phyloP scores from a whole-genome alignment of 2,888 invertebrate species.

The Pollenia angustigena region DNA sequence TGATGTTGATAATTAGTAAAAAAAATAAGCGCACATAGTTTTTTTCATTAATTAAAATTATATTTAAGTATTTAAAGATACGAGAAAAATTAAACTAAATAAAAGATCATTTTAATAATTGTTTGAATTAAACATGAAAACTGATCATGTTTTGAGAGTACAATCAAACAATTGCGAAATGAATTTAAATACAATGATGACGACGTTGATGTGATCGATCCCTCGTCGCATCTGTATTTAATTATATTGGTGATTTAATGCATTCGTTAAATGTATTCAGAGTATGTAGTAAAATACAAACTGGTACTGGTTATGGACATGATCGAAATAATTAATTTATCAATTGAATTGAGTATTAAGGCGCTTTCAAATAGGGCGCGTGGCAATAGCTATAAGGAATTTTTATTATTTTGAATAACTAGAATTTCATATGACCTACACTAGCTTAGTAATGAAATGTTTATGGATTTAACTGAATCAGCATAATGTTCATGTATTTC shows the following conservation, averaged over 20 bases:
- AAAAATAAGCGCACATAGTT: slow-evolving; percentile 24
- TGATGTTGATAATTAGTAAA: slow-evolving; percentile 62
- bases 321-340: not conserved
- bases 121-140: not conserved
- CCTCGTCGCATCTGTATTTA: slow-evolving; percentile 33
- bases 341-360: no score
- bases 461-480: no score
- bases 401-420: no score
- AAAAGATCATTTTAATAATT: not conserved
- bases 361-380: no score
- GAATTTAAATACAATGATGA: not conserved
- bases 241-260: slow-evolving; percentile 2
- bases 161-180: not conserved
- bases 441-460: no score
- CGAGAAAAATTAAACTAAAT: not conserved
- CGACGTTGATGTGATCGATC: slow-evolving; percentile 13
- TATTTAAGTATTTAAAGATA: slow-evolving; percentile 32
- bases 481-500: no score
- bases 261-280: no score
- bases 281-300: no score
- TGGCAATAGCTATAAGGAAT: no score
- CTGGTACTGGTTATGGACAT: not conserved
- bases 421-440: no score
- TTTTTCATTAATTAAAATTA: slow-evolving; percentile 39
- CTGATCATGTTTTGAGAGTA: not conserved